These are phyloP conservation scores for Montipora efflorescens DNA, from an alignment of 64 coral and sea anemone species.

Conservation along the genomic window DNA sequence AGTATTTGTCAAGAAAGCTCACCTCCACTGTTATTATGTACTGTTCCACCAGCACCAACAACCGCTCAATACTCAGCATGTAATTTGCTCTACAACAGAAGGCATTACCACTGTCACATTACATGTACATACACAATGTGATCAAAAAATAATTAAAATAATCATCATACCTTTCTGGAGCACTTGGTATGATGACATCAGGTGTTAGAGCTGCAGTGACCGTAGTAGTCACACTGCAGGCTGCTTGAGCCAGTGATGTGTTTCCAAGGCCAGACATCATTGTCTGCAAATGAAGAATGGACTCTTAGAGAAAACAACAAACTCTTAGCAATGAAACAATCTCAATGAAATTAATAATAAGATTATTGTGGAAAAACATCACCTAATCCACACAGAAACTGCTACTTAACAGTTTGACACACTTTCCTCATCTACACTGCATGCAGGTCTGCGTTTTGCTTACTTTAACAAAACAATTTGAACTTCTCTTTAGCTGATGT, in stretches of 20 bases:
- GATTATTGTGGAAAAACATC: too few relatives aligned
- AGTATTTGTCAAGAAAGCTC: not conserved
- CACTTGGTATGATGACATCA: slow-evolving; percentile 62
- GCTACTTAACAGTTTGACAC: not conserved
- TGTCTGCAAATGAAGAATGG: slow-evolving; percentile 16
- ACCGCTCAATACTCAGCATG: slow-evolving; percentile 86
- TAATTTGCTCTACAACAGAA: slow-evolving; percentile 65
- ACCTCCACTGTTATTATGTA: slow-evolving; percentile 96
- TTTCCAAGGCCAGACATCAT: slow-evolving; percentile 80
- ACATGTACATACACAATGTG: not conserved
- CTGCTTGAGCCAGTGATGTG: slow-evolving; percentile 60
- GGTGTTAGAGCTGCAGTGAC: slow-evolving; percentile 74
- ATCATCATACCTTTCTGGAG: slow-evolving; percentile 28
- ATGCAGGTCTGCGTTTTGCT: not conserved
- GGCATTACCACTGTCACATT: not conserved
- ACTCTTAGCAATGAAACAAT: not conserved
- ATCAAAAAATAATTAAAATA: not conserved
- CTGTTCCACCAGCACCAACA: slow-evolving; percentile 83
- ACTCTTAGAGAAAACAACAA: not conserved
- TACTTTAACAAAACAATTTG: not conserved
- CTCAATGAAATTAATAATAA: too few relatives aligned
- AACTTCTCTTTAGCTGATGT: not conserved
- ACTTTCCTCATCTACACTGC: not conserved
- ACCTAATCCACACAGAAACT: not conserved
- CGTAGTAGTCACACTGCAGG: slow-evolving; percentile 68